Percentiles rank a stretch among this genome's conserved stretches.
phyloP scores from a whole-genome alignment of 2,888 invertebrate genomes.

The Lysandra bellargus region DNA sequence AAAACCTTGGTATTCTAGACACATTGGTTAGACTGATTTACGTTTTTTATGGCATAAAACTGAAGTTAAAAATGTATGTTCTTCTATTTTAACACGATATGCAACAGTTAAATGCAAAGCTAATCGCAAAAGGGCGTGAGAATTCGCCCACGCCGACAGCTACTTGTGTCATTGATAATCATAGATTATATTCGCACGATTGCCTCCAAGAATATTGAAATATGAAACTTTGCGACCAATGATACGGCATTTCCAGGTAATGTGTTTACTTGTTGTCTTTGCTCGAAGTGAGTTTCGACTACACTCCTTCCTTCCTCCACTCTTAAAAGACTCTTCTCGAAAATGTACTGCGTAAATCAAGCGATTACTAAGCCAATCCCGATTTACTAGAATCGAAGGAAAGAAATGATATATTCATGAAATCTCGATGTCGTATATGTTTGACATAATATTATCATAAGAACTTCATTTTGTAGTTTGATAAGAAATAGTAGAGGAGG shows the following conservation, averaged over 20 bases:
- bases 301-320: background rate
- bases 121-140: conserved; percentile 24
- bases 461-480: too few relatives aligned
- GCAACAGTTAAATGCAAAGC: background rate
- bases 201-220: conserved; percentile 6
- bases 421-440: too few relatives aligned
- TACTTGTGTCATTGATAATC: conserved; percentile 22
- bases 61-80: background rate
- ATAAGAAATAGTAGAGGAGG: too few relatives aligned
- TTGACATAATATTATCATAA: too few relatives aligned
- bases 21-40: too few relatives aligned
- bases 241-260: background rate
- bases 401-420: too few relatives aligned
- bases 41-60: too few relatives aligned
- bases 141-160: conserved; percentile 19
- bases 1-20: background rate
- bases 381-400: too few relatives aligned
- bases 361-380: too few relatives aligned
- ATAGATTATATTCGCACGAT: conserved; percentile 21
- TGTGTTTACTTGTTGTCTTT: background rate
- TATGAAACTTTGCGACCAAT: background rate
- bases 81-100: background rate
- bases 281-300: background rate
- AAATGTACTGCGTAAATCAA: too few relatives aligned
- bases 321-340: too few relatives aligned